Percentiles rank a stretch among this genome's conserved stretches.
These are phyloP conservation scores for Dicerorhinus sumatrensis DNA, from an alignment of 2,113 vertebrate species.

Conservation along the genomic window DNA sequence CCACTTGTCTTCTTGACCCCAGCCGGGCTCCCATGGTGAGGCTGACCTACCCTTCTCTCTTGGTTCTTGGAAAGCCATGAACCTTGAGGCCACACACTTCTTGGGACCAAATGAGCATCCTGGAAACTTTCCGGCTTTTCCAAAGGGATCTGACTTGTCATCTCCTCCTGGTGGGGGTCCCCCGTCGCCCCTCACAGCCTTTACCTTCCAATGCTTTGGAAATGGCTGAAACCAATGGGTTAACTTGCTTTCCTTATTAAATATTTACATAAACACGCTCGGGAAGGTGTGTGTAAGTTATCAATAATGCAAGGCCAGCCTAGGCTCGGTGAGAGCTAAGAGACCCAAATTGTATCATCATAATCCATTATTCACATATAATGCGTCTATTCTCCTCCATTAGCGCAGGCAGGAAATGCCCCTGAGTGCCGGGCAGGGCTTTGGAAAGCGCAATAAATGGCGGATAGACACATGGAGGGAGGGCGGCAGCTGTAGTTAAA, in stretches of 20 bases:
- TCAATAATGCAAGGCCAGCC: conserved; percentile 98
- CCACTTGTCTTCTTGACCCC: neutral
- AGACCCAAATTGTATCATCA: conserved; percentile 95
- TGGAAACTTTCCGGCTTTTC: neutral
- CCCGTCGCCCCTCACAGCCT: neutral
- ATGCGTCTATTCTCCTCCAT: conserved; percentile 96
- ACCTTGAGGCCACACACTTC: conserved; percentile 16
- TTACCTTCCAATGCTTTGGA: conserved; percentile 73
- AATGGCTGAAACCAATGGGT: conserved; percentile 87
- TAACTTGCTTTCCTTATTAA: conserved; percentile 94
- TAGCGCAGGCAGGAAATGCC: conserved; percentile 90
- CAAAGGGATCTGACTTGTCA: neutral
- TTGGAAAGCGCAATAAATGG: conserved; percentile 90
- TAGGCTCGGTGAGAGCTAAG: conserved; percentile 94
- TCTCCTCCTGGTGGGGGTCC: neutral
- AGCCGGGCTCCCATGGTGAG: neutral
- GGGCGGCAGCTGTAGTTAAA: conserved; percentile 89
- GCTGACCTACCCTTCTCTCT: neutral
- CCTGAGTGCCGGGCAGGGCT: conserved; percentile 91
- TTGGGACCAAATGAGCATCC: neutral
- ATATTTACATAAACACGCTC: conserved; percentile 98
- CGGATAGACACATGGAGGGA: conserved; percentile 89
- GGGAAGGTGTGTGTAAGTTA: conserved; percentile 99
- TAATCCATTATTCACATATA: conserved; percentile 99
- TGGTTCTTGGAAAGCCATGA: neutral